phyloP scores from a whole-genome alignment of 2,797 vertebrate genomes.

The Spondyliosoma cantharus region DNA sequence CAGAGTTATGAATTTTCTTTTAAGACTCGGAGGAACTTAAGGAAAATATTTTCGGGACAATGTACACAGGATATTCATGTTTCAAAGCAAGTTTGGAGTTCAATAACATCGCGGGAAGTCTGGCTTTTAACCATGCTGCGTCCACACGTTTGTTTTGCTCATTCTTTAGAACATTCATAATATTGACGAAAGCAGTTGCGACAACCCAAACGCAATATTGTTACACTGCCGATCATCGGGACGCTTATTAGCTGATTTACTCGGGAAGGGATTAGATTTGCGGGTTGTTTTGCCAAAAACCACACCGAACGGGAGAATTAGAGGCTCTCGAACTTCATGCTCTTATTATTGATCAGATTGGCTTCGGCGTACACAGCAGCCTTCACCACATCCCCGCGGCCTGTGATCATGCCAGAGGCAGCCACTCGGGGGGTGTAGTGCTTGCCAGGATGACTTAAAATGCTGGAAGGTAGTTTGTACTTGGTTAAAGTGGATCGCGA shows the following conservation, averaged over 20 bases:
- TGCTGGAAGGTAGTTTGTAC: slow-evolving; percentile 37
- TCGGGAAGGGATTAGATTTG: slow-evolving; percentile 7
- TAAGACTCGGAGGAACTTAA: slow-evolving; percentile 74
- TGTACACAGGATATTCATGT: slow-evolving; percentile 83
- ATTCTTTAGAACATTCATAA: slow-evolving; percentile 68
- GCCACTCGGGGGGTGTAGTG: slow-evolving; percentile 53
- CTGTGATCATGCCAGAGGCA: slow-evolving; percentile 88
- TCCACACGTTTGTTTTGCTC: slow-evolving; percentile 73
- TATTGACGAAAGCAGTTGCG: slow-evolving; percentile 69
- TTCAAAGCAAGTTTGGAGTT: slow-evolving; percentile 82
- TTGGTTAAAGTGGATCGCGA: slow-evolving; percentile 1
- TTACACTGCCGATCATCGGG: slow-evolving; percentile 33
- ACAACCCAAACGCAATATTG: slow-evolving; percentile 57
- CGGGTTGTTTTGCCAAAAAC: slow-evolving; percentile 24
- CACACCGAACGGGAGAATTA: slow-evolving; percentile 67
- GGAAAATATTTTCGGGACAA: slow-evolving; percentile 76
- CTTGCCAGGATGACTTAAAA: slow-evolving; percentile 37
- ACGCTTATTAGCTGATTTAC: slow-evolving; percentile 33
- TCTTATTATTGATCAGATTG: slow-evolving; percentile 81
- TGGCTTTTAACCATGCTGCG: slow-evolving; percentile 70
- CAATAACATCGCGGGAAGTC: slow-evolving; percentile 65
- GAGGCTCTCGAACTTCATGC: slow-evolving; percentile 66
- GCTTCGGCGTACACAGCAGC: slow-evolving; percentile 48
- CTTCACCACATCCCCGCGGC: slow-evolving; percentile 52
- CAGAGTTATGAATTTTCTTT: slow-evolving; percentile 85